phyloP scores from a whole-genome alignment of 2,797 vertebrate species.

The Acipenser transmontanus region DNA sequence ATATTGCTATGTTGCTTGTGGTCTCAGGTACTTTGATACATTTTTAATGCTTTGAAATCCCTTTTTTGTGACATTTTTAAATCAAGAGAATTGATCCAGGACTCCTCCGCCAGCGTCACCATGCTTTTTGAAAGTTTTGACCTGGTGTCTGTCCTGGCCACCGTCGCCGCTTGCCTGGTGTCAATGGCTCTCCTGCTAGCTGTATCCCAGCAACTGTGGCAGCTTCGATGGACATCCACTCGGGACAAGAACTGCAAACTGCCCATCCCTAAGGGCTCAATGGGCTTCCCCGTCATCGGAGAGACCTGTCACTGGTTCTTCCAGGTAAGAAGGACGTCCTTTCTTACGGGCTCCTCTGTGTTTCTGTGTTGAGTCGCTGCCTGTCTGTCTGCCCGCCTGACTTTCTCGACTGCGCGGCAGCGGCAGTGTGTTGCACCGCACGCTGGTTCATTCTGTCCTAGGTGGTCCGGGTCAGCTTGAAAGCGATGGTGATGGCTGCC shows the following conservation, averaged over 20 bases:
- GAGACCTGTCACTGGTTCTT: constrained; percentile 96
- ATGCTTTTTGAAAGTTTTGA: constrained; percentile 90
- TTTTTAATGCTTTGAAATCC: too few species aligned
- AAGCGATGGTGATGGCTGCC: too few species aligned
- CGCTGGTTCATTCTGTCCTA: too few species aligned
- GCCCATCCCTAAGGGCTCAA: constrained; percentile 91
- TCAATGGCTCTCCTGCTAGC: constrained; percentile 87
- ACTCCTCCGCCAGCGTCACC: constrained; percentile 43
- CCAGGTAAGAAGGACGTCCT: constrained; percentile 72
- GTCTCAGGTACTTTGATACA: too few species aligned
- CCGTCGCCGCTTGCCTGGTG: constrained; percentile 84
- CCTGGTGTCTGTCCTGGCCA: constrained; percentile 87
- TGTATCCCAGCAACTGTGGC: constrained; percentile 92
- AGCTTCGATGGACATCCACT: constrained; percentile 88
- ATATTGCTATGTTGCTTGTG: too few species aligned
- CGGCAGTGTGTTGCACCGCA: too few species aligned
- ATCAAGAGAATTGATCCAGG: neutral
- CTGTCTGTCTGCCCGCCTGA: neutral
- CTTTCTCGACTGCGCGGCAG: too few species aligned
- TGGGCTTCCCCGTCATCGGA: constrained; percentile 94
- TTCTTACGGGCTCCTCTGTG: neutral
- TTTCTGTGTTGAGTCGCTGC: neutral
- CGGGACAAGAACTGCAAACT: constrained; percentile 91
- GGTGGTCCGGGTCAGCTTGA: too few species aligned
- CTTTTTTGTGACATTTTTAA: neutral